Conservation (phyloP, 2,888 invertebrate genomes). For the Empis livida region DNA sequence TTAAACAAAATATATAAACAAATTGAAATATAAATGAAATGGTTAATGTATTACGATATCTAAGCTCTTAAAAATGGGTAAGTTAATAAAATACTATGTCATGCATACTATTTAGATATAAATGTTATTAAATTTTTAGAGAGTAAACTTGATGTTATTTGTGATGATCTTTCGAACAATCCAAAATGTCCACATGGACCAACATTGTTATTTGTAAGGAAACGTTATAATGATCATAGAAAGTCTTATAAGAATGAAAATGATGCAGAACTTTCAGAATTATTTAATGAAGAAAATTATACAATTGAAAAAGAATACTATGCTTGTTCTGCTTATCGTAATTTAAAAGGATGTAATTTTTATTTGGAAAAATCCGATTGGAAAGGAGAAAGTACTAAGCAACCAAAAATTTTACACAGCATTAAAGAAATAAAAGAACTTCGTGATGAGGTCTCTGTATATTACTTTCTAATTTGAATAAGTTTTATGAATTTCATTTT, state of each 20-base stretch:
- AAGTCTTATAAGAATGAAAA: slow-evolving; percentile 18
- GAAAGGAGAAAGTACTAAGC: neutral
- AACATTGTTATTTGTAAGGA: slow-evolving; percentile 52
- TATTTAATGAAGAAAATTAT: neutral
- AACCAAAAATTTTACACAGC: too few relatives aligned
- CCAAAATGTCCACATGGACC: slow-evolving; percentile 68
- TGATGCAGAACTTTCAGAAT: neutral
- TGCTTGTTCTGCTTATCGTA: slow-evolving; percentile 74
- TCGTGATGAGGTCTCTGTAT: slow-evolving; percentile 5
- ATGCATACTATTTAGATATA: too few relatives aligned
- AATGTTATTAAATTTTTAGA: too few relatives aligned
- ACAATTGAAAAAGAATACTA: slow-evolving; percentile 42
- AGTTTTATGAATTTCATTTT: slow-evolving; percentile 22
- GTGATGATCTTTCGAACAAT: slow-evolving; percentile 47
- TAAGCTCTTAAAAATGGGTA: too few relatives aligned
- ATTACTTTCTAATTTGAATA: too few relatives aligned
- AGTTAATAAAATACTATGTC: too few relatives aligned
- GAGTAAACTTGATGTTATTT: slow-evolving; percentile 33
- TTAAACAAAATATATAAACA: too few relatives aligned
- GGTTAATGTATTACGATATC: too few relatives aligned
- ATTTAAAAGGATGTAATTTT: slow-evolving; percentile 62
- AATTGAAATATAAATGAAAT: too few relatives aligned
- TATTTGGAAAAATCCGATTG: slow-evolving; percentile 37
- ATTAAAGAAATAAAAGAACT: neutral
- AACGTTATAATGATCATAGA: neutral